Percentiles rank a stretch among this genome's conserved stretches.
Conservation (phyloP, 1,140 invertebrate genomes). For the Chymomyza costata region DNA sequence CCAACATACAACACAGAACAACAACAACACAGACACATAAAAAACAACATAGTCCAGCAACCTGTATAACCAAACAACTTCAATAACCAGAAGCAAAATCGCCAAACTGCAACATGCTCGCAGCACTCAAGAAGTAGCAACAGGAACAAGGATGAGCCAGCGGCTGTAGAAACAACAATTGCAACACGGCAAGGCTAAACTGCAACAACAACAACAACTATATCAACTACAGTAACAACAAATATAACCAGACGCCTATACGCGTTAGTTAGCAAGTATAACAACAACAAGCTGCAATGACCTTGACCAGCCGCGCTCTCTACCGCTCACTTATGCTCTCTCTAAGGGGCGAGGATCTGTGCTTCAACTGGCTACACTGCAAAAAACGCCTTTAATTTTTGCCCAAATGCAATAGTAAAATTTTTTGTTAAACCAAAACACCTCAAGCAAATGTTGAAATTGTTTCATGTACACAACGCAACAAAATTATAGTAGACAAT, state of each 20-base stretch:
- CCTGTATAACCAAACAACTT: slow-evolving; percentile 58
- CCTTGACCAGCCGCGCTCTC: slow-evolving; percentile 10
- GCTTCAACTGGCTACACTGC: too few relatives aligned
- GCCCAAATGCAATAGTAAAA: too few relatives aligned
- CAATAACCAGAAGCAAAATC: slow-evolving; percentile 31
- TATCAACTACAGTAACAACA: too few relatives aligned
- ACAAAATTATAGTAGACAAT: slow-evolving; percentile 15
- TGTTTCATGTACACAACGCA: too few relatives aligned
- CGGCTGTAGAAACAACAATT: slow-evolving; percentile 9
- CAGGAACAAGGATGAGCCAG: slow-evolving; percentile 3
- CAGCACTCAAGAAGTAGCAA: not conserved
- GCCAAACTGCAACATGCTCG: slow-evolving; percentile 8
- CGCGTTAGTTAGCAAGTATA: slow-evolving; percentile 30
- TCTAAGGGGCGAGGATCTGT: too few relatives aligned
- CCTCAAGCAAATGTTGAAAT: too few relatives aligned
- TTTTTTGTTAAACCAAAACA: slow-evolving; percentile 32
- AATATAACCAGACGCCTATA: slow-evolving; percentile 29
- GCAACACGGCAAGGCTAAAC: too few relatives aligned
- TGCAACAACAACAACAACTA: too few relatives aligned
- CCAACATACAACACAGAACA: slow-evolving; percentile 21
- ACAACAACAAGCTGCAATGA: slow-evolving; percentile 1
- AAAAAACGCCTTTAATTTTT: too few relatives aligned
- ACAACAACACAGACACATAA: slow-evolving; percentile 27
- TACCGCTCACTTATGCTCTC: too few relatives aligned
- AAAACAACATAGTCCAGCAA: slow-evolving; percentile 57